Base-by-base conservation (phyloP, 2,113 vertebrate species). In the Struthidea cinerea region DNA sequence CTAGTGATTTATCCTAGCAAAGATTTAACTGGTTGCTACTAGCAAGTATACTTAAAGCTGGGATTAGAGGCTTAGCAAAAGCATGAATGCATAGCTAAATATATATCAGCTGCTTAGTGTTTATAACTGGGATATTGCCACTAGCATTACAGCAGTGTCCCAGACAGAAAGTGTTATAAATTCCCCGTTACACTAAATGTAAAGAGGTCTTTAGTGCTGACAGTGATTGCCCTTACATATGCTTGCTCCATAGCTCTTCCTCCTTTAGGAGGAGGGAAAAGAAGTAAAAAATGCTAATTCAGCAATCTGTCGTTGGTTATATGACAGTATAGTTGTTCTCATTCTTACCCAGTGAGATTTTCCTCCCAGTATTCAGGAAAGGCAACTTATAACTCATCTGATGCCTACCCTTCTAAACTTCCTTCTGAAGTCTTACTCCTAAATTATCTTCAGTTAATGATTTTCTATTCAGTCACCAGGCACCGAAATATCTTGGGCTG, bases 11-110 rank as follows among this genome's bases (percentile, higher is more conserved):
- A 65, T 61, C 10, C 32, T 65, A 56, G 26, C 15, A 64, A 75
- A 83, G 10, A 46, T 76, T 68, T 90, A 79, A 42, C 22, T 16
- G 15, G 7, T 39, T 91, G 32, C 24, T 68, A 22, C 52, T 87
- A 93, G 46, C 39, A 82, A 79, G 26, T 3, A 56, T 65, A 49
- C 16, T 76, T 83, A 83, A 87, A 93, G 8, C n/a, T 83, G 23
- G 26, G 37, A 80, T 95, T 93, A 86, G n/a, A 93, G 12, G n/a
- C 12, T 93, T 90, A 79, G 49, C 19, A 68, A 87, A 91, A 90
- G 8, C 59, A 73, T 44, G n/a, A 92, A 71, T 56, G 11, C 33
- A 23, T 42, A 69, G 22, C 32, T 92, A 65, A 79, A 53, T 85
- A 32, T 49, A 7, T 47, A 85, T 68, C 35, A 71, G 8, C 33